phyloP scores from a whole-genome alignment of 1,140 invertebrate species.

The Papilio machaon region DNA sequence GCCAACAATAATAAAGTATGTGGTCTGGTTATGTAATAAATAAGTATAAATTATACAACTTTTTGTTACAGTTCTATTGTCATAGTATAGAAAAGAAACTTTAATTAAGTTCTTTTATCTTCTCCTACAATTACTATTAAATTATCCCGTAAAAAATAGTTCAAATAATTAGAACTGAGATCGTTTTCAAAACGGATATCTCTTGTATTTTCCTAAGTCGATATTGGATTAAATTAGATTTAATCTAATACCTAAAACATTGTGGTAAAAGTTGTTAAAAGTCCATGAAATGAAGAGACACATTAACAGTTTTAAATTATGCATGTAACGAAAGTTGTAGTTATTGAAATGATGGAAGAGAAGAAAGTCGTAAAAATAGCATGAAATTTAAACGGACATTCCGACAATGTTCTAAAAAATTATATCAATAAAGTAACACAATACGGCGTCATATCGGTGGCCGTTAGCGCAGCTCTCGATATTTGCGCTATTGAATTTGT shows the following conservation, averaged over 20 bases:
- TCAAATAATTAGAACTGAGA: too few species aligned
- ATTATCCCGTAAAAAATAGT: neutral
- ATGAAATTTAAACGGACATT: constrained; percentile 26
- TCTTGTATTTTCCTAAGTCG: too few species aligned
- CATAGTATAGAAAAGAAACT: neutral
- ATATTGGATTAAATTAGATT: too few species aligned
- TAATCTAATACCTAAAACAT: too few species aligned
- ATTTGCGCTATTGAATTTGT: constrained; percentile 60
- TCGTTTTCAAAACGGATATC: too few species aligned
- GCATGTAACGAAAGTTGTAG: too few species aligned
- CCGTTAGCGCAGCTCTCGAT: constrained; percentile 52
- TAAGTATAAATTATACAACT: constrained; percentile 10
- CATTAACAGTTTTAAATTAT: too few species aligned
- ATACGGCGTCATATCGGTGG: constrained; percentile 46
- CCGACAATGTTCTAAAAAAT: constrained; percentile 39
- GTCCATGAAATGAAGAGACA: too few species aligned
- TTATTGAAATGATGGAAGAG: neutral
- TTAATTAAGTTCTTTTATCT: neutral
- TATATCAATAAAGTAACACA: constrained; percentile 53
- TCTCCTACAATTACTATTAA: neutral
- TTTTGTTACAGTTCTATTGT: constrained; percentile 5
- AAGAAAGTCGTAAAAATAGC: neutral
- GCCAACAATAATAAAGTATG: constrained; percentile 29
- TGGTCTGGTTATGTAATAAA: constrained; percentile 2
- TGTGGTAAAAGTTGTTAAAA: too few species aligned